Percentiles rank a stretch among this genome's conserved stretches.
Evolutionary conservation across 2,888 invertebrate species (phyloP).

Genomic region (Leptopterna dolabrata): DNA sequence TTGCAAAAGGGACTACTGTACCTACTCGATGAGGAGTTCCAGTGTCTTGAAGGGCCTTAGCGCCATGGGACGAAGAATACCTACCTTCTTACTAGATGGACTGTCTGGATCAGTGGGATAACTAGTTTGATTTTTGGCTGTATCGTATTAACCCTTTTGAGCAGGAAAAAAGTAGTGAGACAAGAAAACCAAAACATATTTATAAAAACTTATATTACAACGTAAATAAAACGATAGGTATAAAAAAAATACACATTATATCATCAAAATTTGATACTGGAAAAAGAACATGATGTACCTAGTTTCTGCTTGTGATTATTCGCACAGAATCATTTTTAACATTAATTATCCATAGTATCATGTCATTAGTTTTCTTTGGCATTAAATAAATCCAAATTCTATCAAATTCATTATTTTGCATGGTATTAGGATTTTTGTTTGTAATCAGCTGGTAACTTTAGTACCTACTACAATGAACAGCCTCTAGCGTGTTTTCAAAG

Average conservation of each 20-base stretch:
- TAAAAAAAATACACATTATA: neutral
- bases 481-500: too few relatives aligned
- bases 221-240: neutral
- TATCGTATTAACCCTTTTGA: too few relatives aligned
- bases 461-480: neutral
- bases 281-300: neutral
- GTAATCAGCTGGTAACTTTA: neutral
- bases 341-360: neutral
- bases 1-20: too few relatives aligned
- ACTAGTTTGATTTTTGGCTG: too few relatives aligned
- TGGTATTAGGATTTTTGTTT: neutral
- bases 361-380: constrained; percentile 27
- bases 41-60: too few relatives aligned
- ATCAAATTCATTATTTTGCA: neutral
- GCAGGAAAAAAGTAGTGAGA: too few relatives aligned
- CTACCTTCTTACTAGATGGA: too few relatives aligned
- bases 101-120: too few relatives aligned
- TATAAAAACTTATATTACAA: constrained; percentile 9
- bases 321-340: neutral
- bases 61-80: too few relatives aligned
- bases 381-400: constrained; percentile 18
- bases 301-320: neutral
- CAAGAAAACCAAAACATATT: too few relatives aligned
- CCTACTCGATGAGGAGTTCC: too few relatives aligned
- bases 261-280: constrained; percentile 10